Evolutionary conservation across 2,113 vertebrate genomes (phyloP), one percentile per base, ranked within the genome.

Genomic region (Apus apus): DNA sequence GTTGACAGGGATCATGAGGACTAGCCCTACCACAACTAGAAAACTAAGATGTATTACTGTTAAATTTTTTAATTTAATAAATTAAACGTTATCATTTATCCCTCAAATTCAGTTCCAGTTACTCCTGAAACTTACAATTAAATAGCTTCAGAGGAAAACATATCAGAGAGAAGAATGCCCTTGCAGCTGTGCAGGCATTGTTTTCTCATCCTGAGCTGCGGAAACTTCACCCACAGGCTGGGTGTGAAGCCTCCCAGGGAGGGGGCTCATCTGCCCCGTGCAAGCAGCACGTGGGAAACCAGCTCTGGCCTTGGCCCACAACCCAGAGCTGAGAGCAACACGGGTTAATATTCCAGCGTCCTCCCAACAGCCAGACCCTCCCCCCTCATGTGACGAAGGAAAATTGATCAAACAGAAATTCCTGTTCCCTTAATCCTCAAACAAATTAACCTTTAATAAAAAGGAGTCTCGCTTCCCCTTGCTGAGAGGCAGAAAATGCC

Each of bases 281-380:
- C 40, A 32, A 66, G 54, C 29, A 43, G 27, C 19, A 15, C 3
- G 4, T 4, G 15, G 12, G n/a, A 50, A 85, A 50, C 20, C 10
- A 75, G 38, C 62, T 50, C 62, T 26, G 58, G 11, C 15, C 50
- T 48, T 29, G 57, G 51, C 45, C 22, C 1, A 26, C 36, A 36
- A 2, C 29, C 1, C 18, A 27, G 64, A 9, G 57, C 57, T 25
- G 56, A 48, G 62, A 12, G 51, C 56, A 29, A n/a, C 34, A 34
- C 7, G 13, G 45, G 45, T 20, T 23, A 32, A 27, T 3, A 32
- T 17, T 19, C 45, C 0, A 40, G 32, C 36, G 13, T 36, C 43
- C n/a, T 30, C 50, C 3, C 0, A 40, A 16, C 0, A 70, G 36
- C 16, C 50, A 38, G 43, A 13, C 2, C 22, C 54, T 45, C 18